Conservation (phyloP, 2,888 invertebrate species). For the Stenolophus ochropezus region DNA sequence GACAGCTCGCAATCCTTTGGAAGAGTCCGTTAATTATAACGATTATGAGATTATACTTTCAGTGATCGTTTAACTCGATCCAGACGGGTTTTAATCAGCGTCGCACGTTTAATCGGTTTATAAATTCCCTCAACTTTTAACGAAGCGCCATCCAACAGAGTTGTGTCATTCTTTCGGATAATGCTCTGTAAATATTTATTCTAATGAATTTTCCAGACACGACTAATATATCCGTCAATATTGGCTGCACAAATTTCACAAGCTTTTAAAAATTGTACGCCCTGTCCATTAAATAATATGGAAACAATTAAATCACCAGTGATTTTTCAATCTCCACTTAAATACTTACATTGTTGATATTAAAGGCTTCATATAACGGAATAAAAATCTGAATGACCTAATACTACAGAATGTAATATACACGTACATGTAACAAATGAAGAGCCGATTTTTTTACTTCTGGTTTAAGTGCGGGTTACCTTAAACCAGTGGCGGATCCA, state of each 20-base stretch:
- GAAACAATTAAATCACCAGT: not conserved
- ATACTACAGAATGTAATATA: too few species aligned
- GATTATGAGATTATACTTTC: slow-evolving; percentile 54
- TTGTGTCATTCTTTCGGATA: slow-evolving; percentile 26
- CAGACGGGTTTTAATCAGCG: slow-evolving; percentile 35
- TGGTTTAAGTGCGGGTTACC: too few species aligned
- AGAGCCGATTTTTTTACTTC: too few species aligned
- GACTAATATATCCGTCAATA: slow-evolving; percentile 12
- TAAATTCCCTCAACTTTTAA: slow-evolving; percentile 36
- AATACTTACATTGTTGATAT: too few species aligned
- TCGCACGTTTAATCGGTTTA: slow-evolving; percentile 41
- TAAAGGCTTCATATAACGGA: too few species aligned
- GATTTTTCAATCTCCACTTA: too few species aligned
- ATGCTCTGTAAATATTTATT: slow-evolving; percentile 25
- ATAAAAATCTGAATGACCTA: too few species aligned
- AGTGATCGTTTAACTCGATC: slow-evolving; percentile 35
- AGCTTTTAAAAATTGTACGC: not conserved
- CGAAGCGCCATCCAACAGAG: not conserved
- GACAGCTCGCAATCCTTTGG: slow-evolving; percentile 13
- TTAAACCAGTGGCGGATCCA: too few species aligned
- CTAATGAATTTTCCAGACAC: slow-evolving; percentile 1
- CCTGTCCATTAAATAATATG: not conserved
- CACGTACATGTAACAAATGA: too few species aligned
- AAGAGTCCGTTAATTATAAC: slow-evolving; percentile 52
- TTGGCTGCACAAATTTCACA: slow-evolving; percentile 5